These are phyloP conservation scores for Psylliodes chrysocephalus DNA, from an alignment of 2,888 invertebrate species.

Conservation along the genomic window DNA sequence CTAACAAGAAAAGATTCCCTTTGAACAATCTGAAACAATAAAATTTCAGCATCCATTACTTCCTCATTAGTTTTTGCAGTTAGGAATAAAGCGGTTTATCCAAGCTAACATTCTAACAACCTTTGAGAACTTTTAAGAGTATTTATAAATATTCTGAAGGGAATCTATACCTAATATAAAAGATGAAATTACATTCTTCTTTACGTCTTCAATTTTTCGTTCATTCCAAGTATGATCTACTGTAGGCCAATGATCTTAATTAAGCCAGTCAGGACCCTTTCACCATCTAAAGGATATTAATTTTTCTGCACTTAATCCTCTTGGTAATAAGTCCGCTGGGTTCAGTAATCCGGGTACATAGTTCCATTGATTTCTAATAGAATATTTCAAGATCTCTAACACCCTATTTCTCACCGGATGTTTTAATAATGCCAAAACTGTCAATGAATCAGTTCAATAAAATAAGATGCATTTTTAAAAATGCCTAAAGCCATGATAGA, in stretches of 20 bases:
- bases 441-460: constrained; percentile 27
- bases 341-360: constrained; percentile 26
- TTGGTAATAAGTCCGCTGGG: constrained; percentile 27
- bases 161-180: not conserved
- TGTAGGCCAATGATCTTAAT: not conserved
- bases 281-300: constrained; percentile 24
- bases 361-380: constrained; percentile 6
- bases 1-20: not conserved
- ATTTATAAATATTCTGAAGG: not conserved
- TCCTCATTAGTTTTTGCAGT: not conserved
- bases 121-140: too few relatives aligned
- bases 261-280: constrained; percentile 22
- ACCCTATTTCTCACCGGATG: constrained; percentile 25
- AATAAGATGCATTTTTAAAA: constrained; percentile 2
- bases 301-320: constrained; percentile 13
- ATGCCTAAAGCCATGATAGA: not conserved
- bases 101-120: too few relatives aligned
- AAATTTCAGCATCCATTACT: not conserved
- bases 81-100: not conserved
- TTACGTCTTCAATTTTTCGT: too few relatives aligned
- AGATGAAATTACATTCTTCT: not conserved
- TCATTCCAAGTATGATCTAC: not conserved
- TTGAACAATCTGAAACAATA: not conserved
- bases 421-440: constrained; percentile 24
- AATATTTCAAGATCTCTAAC: constrained; percentile 29